phyloP scores from a whole-genome alignment of 2,797 vertebrate genomes.

The Spea hammondii region DNA sequence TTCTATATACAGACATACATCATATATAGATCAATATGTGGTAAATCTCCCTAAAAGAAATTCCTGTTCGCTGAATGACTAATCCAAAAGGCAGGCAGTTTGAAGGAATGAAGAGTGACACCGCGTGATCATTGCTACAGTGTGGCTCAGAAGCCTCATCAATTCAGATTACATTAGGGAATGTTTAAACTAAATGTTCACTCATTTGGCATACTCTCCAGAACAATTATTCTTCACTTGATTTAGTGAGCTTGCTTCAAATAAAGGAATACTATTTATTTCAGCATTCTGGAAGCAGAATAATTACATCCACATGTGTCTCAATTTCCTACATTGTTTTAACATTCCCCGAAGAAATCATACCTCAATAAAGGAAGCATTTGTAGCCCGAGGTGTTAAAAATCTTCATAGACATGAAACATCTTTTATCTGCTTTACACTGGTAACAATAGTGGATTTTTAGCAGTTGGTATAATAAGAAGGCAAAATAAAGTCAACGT shows the following conservation, averaged over 20 bases:
- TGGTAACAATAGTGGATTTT: not conserved
- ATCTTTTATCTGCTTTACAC: conserved; percentile 39
- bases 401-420: conserved; percentile 43
- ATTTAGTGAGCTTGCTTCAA: conserved; percentile 70
- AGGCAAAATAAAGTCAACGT: not conserved
- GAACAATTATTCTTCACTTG: conserved; percentile 69
- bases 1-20: too few relatives aligned
- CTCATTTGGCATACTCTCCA: conserved; percentile 66
- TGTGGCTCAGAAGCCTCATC: conserved; percentile 66
- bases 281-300: conserved; percentile 38
- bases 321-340: conserved; percentile 43
- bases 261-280: conserved; percentile 61
- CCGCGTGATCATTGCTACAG: conserved; percentile 63
- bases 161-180: conserved; percentile 70
- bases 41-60: conserved; percentile 1
- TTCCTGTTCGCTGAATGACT: conserved; percentile 40
- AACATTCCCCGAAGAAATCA: conserved; percentile 35
- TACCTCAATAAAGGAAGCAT: conserved; percentile 41
- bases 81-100: conserved; percentile 57
- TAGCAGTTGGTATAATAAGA: conserved; percentile 27
- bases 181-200: conserved; percentile 67
- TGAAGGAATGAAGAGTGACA: conserved; percentile 69
- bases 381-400: conserved; percentile 42
- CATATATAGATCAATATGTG: too few relatives aligned
- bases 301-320: conserved; percentile 47